These are phyloP conservation scores for Hipparchia sbordonii DNA, from an alignment of 2,888 invertebrate genomes.

Conservation along the genomic window DNA sequence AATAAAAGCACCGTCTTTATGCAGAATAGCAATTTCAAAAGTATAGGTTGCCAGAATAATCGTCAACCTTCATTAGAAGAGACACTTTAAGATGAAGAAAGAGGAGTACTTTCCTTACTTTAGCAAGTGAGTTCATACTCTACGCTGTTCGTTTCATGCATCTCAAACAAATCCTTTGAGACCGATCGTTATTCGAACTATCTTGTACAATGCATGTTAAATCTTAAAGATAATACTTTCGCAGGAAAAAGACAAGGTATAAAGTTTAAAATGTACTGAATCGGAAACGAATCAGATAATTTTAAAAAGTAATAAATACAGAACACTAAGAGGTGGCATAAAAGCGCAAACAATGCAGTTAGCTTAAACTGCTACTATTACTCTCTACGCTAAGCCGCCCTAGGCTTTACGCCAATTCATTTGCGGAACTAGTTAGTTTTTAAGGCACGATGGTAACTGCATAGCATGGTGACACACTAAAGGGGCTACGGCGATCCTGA, in stretches of 20 bases:
- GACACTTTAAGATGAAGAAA: no score
- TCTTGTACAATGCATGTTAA: slow-evolving; percentile 5
- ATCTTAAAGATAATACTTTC: not conserved
- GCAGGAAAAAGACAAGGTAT: not conserved
- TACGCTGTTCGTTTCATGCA: slow-evolving; percentile 4
- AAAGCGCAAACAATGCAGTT: slow-evolving; percentile 7
- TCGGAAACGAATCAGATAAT: not conserved
- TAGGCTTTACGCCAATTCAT: slow-evolving; percentile 15
- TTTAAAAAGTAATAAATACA: not conserved
- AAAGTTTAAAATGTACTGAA: not conserved
- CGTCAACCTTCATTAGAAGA: no score
- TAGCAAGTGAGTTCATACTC: not conserved
- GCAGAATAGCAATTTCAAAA: no score
- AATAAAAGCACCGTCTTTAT: no score
- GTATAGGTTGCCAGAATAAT: no score
- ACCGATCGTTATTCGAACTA: slow-evolving; percentile 11
- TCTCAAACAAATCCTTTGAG: slow-evolving; percentile 13
- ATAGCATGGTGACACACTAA: no score
- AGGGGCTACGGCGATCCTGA: no score
- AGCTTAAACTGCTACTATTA: slow-evolving; percentile 8
- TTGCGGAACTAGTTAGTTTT: slow-evolving; percentile 6
- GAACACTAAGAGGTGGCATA: not conserved
- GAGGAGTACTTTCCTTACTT: not conserved
- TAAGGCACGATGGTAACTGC: not conserved
- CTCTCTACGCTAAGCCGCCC: not conserved